Evolutionary conservation across 1,140 invertebrate genomes (phyloP).

Genomic region (Bursaphelenchus mucronatus): DNA sequence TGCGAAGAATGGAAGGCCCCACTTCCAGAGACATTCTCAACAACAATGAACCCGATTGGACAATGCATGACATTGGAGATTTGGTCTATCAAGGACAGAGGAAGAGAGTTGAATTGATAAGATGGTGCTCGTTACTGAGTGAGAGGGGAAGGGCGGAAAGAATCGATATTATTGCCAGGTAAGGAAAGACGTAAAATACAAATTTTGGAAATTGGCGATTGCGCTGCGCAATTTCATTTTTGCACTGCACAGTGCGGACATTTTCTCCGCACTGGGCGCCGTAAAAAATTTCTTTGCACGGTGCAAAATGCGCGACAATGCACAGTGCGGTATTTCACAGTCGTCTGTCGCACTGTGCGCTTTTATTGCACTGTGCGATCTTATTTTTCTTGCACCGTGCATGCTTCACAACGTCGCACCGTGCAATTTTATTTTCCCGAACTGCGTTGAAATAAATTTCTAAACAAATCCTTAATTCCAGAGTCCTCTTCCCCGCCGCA

Average conservation of each 20-base stretch:
- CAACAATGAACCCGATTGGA: conserved; percentile 50
- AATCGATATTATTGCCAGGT: conserved; percentile 61
- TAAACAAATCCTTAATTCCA: conserved; percentile 62
- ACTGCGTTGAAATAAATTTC: no score
- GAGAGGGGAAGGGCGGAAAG: conserved; percentile 57
- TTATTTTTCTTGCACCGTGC: no score
- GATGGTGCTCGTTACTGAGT: conserved; percentile 56
- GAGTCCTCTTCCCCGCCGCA: conserved; percentile 65
- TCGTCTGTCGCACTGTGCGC: no score
- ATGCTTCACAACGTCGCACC: no score
- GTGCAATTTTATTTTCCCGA: no score
- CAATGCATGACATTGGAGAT: conserved; percentile 53
- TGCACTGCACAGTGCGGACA: no score
- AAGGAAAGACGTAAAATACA: neutral
- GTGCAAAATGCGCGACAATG: no score
- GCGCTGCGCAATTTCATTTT: no score
- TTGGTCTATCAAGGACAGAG: conserved; percentile 52
- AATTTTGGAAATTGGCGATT: neutral
- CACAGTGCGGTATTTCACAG: no score
- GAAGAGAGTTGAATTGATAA: conserved; percentile 57
- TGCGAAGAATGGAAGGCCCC: conserved; percentile 33
- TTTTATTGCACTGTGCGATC: no score
- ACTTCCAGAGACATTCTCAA: conserved; percentile 30
- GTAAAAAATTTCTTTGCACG: no score
- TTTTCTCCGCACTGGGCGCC: no score